Base-by-base conservation (phyloP, 1,140 invertebrate species). In the Procambarus virginalis region DNA sequence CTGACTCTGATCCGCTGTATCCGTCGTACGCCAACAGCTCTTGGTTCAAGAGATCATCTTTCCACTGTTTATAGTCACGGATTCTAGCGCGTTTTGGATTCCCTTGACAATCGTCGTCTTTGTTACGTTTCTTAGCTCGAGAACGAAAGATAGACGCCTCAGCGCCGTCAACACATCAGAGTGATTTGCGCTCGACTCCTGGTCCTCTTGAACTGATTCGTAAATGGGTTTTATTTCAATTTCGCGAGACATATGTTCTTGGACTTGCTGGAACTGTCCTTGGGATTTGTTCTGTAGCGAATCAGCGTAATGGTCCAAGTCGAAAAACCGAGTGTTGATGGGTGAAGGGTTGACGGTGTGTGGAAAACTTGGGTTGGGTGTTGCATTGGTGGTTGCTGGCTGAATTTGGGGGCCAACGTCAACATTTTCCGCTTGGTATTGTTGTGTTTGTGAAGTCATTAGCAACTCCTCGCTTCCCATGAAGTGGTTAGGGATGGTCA, bases 111-210 rank as follows among this genome's bases (percentile, higher is more conserved):
- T 73, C 68, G n/a, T 73, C n/a, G 6, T 73, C n/a, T 20, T 34
- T 22, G 5, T 46, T 51, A 2, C 75, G 68, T 55, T 91, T 91
- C 58, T 76, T 86, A 64, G 90, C 90, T 6, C 85, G 55, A 5
- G 90, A 91, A 6, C 84, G 70, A 60, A 87, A 91, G 10, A 91
- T 91, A 10, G 90, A 87, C 9, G 80, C 90, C 90, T 86, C n/a
- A 91, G 73, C 5, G 90, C 90, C 14, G 79, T 68, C 34, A 91
- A 55, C 34, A 91, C 90, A 49, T 81, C 48, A 2, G 55, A 82
- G 70, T 78, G 84, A 2, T 60, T 75, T 14, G 22, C 60, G 34
- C 34, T 17, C 46, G 45, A 34, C 64, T 81, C 68, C 48, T 68
- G 14, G 12, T 10, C 22, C 2, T n/a, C 46, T 22, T n/a, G 22